Evolutionary conservation across 1,140 invertebrate species (phyloP).

Genomic region (Tetramorium alpestre): DNA sequence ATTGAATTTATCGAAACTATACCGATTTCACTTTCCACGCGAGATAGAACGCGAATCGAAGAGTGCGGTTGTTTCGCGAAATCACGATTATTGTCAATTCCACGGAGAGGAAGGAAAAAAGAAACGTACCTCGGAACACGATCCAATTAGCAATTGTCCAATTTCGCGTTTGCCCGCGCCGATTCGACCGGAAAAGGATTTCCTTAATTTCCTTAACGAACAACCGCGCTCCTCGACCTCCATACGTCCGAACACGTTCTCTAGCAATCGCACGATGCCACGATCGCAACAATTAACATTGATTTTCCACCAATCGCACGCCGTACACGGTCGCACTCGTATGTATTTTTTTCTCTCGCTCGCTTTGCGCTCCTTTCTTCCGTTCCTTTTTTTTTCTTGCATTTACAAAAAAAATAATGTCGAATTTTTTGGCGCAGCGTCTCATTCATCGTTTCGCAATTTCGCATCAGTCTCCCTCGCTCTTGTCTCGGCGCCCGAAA

Average conservation of each 20-base stretch:
- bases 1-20: conserved; percentile 34
- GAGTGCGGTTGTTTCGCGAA: conserved; percentile 31
- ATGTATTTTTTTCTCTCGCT: not conserved
- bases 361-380: not conserved
- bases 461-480: conserved; percentile 36
- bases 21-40: conserved; percentile 29
- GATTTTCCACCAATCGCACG: conserved; percentile 29
- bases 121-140: not conserved
- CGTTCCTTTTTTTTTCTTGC: conserved; percentile 1
- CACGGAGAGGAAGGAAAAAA: conserved; percentile 19
- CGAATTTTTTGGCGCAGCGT: conserved; percentile 32
- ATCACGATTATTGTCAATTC: conserved; percentile 15
- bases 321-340: not conserved
- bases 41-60: conserved; percentile 21
- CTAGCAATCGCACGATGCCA: conserved; percentile 21
- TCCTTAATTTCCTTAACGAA: conserved; percentile 31
- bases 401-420: conserved; percentile 49
- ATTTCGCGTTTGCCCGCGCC: conserved; percentile 30
- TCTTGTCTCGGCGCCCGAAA: conserved; percentile 5
- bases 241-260: conserved; percentile 28
- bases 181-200: conserved; percentile 42
- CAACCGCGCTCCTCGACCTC: conserved; percentile 52
- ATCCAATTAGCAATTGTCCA: conserved; percentile 45
- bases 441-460: conserved; percentile 53
- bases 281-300: conserved; percentile 19